These are phyloP conservation scores for Galerucella calmariensis DNA, from an alignment of 2,888 invertebrate genomes.

Conservation along the genomic window DNA sequence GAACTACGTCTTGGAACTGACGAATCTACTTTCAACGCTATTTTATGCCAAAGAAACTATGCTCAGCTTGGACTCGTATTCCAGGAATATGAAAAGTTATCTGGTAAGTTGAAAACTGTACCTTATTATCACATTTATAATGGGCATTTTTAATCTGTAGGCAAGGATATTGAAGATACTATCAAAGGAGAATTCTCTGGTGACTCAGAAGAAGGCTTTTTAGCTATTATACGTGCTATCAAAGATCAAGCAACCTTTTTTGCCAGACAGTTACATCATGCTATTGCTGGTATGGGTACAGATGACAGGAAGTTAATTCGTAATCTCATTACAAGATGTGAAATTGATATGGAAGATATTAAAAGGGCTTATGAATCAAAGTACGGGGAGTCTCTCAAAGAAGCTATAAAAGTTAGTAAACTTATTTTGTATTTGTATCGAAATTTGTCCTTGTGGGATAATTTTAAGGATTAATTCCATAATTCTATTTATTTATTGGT, in stretches of 20 bases:
- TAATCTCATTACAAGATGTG: constrained; percentile 83
- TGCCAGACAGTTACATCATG: constrained; percentile 85
- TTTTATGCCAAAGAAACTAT: constrained; percentile 81
- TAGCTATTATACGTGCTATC: constrained; percentile 84
- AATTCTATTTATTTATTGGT: too few relatives aligned
- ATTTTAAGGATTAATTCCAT: too few relatives aligned
- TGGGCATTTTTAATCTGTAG: constrained; percentile 25
- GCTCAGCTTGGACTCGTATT: constrained; percentile 69
- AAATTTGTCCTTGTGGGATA: background rate
- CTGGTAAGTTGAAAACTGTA: constrained; percentile 65
- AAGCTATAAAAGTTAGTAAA: constrained; percentile 77
- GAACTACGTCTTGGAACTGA: constrained; percentile 79
- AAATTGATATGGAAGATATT: constrained; percentile 88
- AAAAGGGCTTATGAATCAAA: constrained; percentile 80
- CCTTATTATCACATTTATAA: background rate
- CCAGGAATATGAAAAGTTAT: constrained; percentile 77
- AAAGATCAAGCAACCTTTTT: constrained; percentile 85
- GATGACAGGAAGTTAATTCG: constrained; percentile 88
- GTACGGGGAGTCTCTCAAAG: constrained; percentile 81
- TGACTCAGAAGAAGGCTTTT: constrained; percentile 80
- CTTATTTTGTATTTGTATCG: background rate
- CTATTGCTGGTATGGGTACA: constrained; percentile 91
- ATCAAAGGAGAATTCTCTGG: constrained; percentile 88
- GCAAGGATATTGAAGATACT: constrained; percentile 82
- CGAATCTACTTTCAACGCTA: constrained; percentile 84